These are phyloP conservation scores for Ramphastos sulfuratus DNA, from an alignment of 2,113 vertebrate species.

Conservation along the genomic window DNA sequence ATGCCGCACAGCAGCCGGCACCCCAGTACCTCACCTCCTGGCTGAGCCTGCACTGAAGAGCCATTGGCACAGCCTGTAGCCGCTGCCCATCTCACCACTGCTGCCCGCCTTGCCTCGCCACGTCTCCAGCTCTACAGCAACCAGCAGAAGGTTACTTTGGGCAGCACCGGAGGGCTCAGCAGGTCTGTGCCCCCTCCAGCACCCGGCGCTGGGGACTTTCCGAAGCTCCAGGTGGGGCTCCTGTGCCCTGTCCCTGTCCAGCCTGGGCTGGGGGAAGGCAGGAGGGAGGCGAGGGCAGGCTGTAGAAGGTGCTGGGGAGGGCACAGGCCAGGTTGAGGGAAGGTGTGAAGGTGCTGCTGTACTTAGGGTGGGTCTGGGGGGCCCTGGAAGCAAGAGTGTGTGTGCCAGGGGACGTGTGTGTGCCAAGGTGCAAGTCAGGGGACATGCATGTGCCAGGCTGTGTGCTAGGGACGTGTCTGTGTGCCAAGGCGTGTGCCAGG, in stretches of 20 bases:
- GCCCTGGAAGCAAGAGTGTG: accelerated
- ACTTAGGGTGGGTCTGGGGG: not conserved
- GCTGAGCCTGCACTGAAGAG: not conserved
- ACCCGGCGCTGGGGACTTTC: accelerated
- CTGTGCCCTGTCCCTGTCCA: accelerated
- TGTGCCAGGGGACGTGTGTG: not conserved
- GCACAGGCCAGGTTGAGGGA: accelerated
- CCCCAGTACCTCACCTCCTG: not conserved
- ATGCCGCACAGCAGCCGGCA: not conserved
- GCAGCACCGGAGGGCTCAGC: not conserved
- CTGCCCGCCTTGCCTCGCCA: not conserved
- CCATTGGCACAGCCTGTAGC: accelerated
- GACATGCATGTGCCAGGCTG: not conserved
- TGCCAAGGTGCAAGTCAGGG: not conserved
- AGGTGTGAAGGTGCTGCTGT: accelerated
- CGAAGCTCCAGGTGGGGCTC: not conserved
- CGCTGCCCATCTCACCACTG: accelerated
- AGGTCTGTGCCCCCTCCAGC: not conserved
- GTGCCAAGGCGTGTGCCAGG: not conserved
- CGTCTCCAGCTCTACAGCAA: not conserved
- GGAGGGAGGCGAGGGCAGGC: not conserved
- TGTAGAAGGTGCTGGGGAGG: not conserved
- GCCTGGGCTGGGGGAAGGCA: not conserved
- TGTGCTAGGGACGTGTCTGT: not conserved
- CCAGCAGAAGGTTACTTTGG: accelerated